Evolutionary conservation across 2,797 vertebrate species (phyloP), one percentile per base, ranked within the genome.

Genomic region (Sebastes itinus): DNA sequence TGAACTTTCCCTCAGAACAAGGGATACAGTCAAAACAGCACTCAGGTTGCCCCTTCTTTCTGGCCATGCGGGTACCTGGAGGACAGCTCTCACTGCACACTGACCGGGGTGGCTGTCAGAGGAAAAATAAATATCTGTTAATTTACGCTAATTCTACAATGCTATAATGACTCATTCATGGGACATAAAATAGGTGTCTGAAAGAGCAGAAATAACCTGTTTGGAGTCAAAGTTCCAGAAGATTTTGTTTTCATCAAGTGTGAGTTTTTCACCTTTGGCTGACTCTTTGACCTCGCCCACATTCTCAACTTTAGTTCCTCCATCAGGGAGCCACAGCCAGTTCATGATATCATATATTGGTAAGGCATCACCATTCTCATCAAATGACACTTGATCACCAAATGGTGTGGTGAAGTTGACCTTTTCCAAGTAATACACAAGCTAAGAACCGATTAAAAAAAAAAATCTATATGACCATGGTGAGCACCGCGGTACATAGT

Each of bases 291-390:
- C 35, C 13, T 38, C 13, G 14, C 95, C 95, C 3, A 95, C 89
- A 65, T 77, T 93, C 8, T 83, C 88, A n/a, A 94, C 38, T 20
- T 75, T 67, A 4, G 89, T 82, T 42, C 66, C 54, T 55, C 93
- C 93, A 66, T 93, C 92, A 33, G 78, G 82, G 22, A 86, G 88
- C 70, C 85, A 88, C 60, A 75, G 67, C 95, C 94, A 91, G 85
- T 95, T 95, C 92, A 96, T 89, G 20, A 96, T 33, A 60, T 96
- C 95, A 75, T 95, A 96, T 18, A 92, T 90, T 46, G 95, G 92
- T 28, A 92, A 27, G 2, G 82, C 91, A 82, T 95, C 92, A 2
- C 94, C 95, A 22, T 95, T 95, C 27, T 92, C 78, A 75, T 95
- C 94, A 87, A 96, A 96, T 6, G 91, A 91, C 22, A 95, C 92